Base-by-base conservation (phyloP, 1,140 invertebrate genomes). In the Choristoneura fumiferana region DNA sequence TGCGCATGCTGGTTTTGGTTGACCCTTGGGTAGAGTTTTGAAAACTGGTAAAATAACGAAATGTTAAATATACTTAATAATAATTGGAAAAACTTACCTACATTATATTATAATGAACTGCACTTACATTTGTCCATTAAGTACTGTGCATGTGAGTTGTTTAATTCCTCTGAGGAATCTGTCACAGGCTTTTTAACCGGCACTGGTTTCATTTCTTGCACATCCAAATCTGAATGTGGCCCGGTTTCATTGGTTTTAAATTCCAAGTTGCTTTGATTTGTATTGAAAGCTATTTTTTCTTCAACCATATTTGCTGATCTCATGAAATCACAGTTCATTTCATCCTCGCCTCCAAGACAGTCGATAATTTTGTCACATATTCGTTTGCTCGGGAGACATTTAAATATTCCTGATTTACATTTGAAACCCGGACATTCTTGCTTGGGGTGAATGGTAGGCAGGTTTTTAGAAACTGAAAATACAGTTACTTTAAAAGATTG, bases 331-430 rank as follows among this genome's bases (percentile, higher is more conserved):
- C 95, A 96, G 17, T 93, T 85, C 0, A 92, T 68, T 89, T 96
- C 95, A 87, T 96, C 95, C 76, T 95, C 95, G 8, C 91, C 95
- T 29, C 92, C 87, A 29, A 96, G 78, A 66, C 95, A 96, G 71
- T 96, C 93, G 1, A 95, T 91, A 43, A 92, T 89, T 69, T 91
- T 91, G 73, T 96, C 93, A 77, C 95, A 96, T 35, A 91, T 89
- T 54, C 90, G 81, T 59, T 91, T 90, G 39, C 85, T 87, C 0
- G 93, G 85, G n/a, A 96, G 81, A 77, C 95, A 96, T 76, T 91
- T 91, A 61, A 89, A 81, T 36, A 91, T 81, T 29, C 92, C 92
- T 65, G 91, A 92, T 13, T 90, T 81, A 67, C 94, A 95, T 22
- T 87, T 89, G 65, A 93, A 93, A 2, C 94, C 94, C 0, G 94